Evolutionary conservation across 1,140 invertebrate genomes (phyloP), one percentile per base, ranked within the genome.

Genomic region (Procambarus clarkii): DNA sequence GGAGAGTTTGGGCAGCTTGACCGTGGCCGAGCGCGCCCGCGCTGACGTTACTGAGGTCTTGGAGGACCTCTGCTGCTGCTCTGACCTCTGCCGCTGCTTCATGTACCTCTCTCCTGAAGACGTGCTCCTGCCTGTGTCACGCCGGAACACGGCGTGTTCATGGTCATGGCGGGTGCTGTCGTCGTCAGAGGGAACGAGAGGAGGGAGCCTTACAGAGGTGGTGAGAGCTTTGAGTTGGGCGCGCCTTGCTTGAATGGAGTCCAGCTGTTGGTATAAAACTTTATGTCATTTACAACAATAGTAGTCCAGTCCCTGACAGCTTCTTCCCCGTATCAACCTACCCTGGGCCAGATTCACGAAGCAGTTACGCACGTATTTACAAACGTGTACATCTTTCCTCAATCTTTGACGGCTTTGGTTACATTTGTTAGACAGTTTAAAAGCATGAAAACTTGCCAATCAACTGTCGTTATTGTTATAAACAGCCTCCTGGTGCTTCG

Each of bases 141-240:
- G 48, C 15, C 21, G 24, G 48, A 18, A 34, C 15, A 58, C 7
- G 11, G 85, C 34, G 34, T 34, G 34, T 34, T 34, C 34, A 34
- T 34, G 34, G 34, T 34, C 34, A 60, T 3, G 85, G 78, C 24
- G 76, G 24, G 64, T 15, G 50, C n/a, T 21, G 18, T 24, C n/a
- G 15, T 13, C 71, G 2, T 87, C 85, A 15, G 76, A 60, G 48
- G 85, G 76, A 13, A 60, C 60, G 21, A 87, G 85, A 58, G 85
- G 85, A 11, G 85, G 85, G 13, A 87, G 76, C 24, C 58, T 77
- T n/a, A 87, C 45, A 44, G 85, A 87, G 8, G 85, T 50, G 5
- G 85, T 87, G 46, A 87, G 85, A 69, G 85, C 85, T 60, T 87
- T 48, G n/a, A 87, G 76, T 13, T 48, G 71, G n/a, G 85, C 85